These are phyloP conservation scores for Ptiloglossa arizonensis DNA, from an alignment of 1,140 invertebrate genomes.

Conservation along the genomic window DNA sequence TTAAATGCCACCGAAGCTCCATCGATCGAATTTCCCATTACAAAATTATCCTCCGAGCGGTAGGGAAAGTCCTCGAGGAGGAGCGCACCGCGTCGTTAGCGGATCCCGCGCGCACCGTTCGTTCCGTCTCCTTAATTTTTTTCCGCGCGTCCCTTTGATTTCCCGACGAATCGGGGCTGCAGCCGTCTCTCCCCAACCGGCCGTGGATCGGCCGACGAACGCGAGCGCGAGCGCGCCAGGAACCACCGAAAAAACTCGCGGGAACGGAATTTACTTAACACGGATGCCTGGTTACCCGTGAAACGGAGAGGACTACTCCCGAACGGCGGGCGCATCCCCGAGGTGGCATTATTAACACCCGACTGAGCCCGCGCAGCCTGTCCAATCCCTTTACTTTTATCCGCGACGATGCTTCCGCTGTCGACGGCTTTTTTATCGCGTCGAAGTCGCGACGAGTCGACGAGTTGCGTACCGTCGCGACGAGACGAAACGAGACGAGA, in stretches of 20 bases:
- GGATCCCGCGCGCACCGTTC: background rate
- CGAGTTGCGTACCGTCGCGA: too few relatives aligned
- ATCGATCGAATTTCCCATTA: constrained; percentile 28
- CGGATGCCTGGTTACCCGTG: constrained; percentile 45
- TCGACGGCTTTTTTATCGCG: constrained; percentile 28
- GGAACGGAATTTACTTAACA: constrained; percentile 36
- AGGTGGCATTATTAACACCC: constrained; percentile 61
- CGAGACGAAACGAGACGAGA: too few relatives aligned
- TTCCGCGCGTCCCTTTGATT: background rate
- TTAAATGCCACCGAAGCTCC: background rate
- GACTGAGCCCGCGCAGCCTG: constrained; percentile 37
- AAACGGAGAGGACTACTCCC: constrained; percentile 44
- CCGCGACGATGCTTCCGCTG: constrained; percentile 33
- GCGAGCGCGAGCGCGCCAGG: background rate
- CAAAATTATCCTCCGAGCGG: constrained; percentile 4
- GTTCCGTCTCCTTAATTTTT: background rate
- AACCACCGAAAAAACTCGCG: background rate
- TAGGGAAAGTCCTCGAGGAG: background rate
- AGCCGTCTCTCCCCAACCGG: background rate
- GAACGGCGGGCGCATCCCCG: constrained; percentile 17
- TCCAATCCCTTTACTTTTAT: constrained; percentile 57
- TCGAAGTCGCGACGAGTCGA: constrained; percentile 14
- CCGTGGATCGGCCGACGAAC: background rate
- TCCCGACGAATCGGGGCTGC: background rate
- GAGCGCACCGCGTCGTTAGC: constrained; percentile 4